Conservation (phyloP, 2,797 vertebrate species). For the Amblyraja radiata region DNA sequence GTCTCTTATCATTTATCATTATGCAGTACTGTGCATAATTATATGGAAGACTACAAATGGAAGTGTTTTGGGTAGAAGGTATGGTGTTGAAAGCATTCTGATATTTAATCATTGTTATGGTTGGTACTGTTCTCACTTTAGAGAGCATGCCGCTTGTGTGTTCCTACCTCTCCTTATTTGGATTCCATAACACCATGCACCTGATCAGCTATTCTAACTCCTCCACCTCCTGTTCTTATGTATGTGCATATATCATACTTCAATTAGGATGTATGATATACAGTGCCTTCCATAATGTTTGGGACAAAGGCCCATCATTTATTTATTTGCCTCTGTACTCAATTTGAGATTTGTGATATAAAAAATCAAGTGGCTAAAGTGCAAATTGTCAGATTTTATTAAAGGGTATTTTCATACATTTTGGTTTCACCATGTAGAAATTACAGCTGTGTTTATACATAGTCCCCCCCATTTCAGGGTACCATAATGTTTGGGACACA, state of each 20-base stretch:
- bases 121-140: background rate
- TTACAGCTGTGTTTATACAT: too few species aligned
- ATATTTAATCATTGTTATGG: background rate
- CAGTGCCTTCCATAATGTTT: too few species aligned
- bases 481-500: too few species aligned
- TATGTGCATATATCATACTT: background rate
- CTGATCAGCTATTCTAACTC: background rate
- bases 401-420: too few species aligned
- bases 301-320: too few species aligned
- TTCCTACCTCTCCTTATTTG: background rate
- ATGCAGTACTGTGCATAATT: background rate
- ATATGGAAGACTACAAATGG: background rate
- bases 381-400: too few species aligned
- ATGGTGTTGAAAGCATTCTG: background rate
- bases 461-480: too few species aligned
- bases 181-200: background rate
- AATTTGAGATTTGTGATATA: too few species aligned
- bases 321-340: too few species aligned
- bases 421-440: too few species aligned
- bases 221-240: background rate
- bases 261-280: too few species aligned
- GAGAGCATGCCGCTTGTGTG: background rate
- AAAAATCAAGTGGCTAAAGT: too few species aligned
- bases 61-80: background rate
- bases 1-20: background rate